Evolutionary conservation across 2,888 invertebrate genomes (phyloP).

Genomic region (Hololepta plana): DNA sequence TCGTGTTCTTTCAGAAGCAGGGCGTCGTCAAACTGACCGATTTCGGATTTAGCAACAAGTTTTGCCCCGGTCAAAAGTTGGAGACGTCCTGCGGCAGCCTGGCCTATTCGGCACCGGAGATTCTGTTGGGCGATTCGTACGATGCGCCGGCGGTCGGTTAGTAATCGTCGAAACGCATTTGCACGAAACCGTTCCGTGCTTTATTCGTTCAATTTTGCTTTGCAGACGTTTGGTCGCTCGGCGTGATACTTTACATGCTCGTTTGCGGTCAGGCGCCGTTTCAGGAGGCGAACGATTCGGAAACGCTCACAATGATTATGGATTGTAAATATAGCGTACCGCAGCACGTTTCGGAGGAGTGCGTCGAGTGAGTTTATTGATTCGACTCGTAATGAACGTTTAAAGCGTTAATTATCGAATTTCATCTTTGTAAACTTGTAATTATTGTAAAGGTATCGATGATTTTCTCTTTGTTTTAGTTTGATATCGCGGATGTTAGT

Average conservation of each 20-base stretch:
- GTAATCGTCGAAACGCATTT: too few species aligned
- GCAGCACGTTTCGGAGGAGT: conserved; percentile 65
- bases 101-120: conserved; percentile 98
- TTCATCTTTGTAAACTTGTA: neutral
- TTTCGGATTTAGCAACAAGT: conserved; percentile 93
- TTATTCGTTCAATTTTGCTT: too few species aligned
- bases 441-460: neutral
- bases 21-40: conserved; percentile 97
- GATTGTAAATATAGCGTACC: conserved; percentile 96
- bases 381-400: conserved; percentile 1
- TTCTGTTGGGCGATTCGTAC: conserved; percentile 93
- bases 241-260: conserved; percentile 96
- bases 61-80: conserved; percentile 88
- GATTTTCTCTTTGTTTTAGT: conserved; percentile 27
- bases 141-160: conserved; percentile 95
- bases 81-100: conserved; percentile 97
- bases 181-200: too few species aligned
- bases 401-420: too few species aligned
- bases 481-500: conserved; percentile 88
- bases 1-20: conserved; percentile 94
- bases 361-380: conserved; percentile 44
- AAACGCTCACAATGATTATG: conserved; percentile 98
- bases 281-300: conserved; percentile 98
- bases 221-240: conserved; percentile 93
- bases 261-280: conserved; percentile 96